Evolutionary conservation across 2,113 vertebrate genomes (phyloP), one percentile per base, ranked within the genome.

Genomic region (Zosterops hypoxanthus): DNA sequence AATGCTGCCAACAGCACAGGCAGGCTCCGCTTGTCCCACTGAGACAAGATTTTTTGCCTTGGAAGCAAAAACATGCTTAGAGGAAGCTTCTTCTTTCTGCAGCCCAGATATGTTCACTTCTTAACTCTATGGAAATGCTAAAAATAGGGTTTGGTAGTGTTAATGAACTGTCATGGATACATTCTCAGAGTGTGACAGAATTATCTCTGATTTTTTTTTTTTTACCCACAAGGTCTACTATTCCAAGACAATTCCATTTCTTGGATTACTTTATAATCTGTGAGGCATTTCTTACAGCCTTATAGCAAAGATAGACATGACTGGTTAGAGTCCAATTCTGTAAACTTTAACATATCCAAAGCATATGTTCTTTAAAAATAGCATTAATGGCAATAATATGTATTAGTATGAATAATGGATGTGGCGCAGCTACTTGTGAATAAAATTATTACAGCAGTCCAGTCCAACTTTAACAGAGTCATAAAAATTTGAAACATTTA

Each of bases 151-250:
- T 87, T 52, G 42, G 82, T 71, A 90, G 44, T 66, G 60, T 19
- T 90, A 90, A 93, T 68, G 82, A 94, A 81, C 29, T 92, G 83
- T 53, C 59, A 87, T 68, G 53, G 77, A 90, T 49, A 63, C 88
- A 90, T 83, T 78, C 41, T n/a, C 47, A 55, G 6, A 87, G 65
- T 19, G 46, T 64, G 87, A 64, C 41, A 90, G 47, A 86, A 84
- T 57, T 53, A n/a, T 21, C 33, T 47, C 44, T 1, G 1, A 13
- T 7, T 9, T 28, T 80, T 72, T 22, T 39, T 39, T 39, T 39
- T 39, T 39, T 11, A 39, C 41, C 34, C 26, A 49, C 26, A 56
- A 77, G 9, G 33, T 41, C 46, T 84, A 22, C 24, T 89, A 29
- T 91, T 95, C 46, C 65, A 85, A 52, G 20, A 33, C 19, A 77